phyloP scores from a whole-genome alignment of 2,888 invertebrate genomes.

The Trachelus stipa region DNA sequence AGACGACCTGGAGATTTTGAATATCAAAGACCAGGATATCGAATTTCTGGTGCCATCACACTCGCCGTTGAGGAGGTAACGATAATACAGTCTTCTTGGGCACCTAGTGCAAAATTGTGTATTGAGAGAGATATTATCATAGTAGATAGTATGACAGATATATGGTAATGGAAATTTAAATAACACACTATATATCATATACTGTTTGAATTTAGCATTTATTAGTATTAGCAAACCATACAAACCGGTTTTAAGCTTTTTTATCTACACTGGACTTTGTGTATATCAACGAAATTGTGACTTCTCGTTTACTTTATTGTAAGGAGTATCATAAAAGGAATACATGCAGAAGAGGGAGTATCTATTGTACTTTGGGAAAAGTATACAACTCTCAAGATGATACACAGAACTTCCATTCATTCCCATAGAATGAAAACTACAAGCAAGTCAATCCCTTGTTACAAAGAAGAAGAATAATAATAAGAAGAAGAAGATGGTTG shows the following conservation, averaged over 20 bases:
- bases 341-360: neutral
- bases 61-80: conserved; percentile 85
- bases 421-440: neutral
- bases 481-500: neutral
- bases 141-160: neutral
- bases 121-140: neutral
- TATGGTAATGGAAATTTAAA: neutral
- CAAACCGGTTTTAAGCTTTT: neutral
- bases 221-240: neutral
- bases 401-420: neutral
- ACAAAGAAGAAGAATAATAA: neutral
- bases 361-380: neutral
- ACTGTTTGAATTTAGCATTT: neutral
- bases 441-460: neutral
- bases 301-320: neutral
- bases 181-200: neutral
- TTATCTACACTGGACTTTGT: neutral
- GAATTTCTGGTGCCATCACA: conserved; percentile 86
- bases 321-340: neutral
- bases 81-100: neutral
- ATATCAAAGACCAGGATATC: conserved; percentile 82
- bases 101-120: neutral
- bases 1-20: conserved; percentile 81
- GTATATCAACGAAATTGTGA: neutral
- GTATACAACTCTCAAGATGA: neutral